phyloP scores from a whole-genome alignment of 2,888 invertebrate species.

The Stenchaetothrips biformis region DNA sequence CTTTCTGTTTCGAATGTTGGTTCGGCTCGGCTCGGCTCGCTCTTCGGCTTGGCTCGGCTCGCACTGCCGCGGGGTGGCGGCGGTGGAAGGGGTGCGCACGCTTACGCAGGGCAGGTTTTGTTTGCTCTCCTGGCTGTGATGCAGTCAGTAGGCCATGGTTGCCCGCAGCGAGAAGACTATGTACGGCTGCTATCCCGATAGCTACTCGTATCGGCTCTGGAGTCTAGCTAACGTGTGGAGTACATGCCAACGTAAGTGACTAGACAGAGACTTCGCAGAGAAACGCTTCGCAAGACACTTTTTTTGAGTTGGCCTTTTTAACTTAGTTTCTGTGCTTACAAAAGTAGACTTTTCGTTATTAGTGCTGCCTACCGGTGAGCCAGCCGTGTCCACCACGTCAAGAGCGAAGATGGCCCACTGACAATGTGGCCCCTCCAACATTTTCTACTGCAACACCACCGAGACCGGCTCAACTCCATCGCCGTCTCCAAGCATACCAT shows the following conservation, averaged over 20 bases:
- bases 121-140: conserved; percentile 43
- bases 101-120: conserved; percentile 32
- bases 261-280: neutral
- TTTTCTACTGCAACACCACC: neutral
- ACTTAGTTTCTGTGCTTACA: conserved; percentile 11
- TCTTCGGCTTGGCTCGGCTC: conserved; percentile 18
- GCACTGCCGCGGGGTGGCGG: conserved; percentile 25
- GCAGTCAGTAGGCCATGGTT: conserved; percentile 72
- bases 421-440: neutral
- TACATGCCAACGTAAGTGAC: conserved; percentile 66
- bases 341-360: neutral
- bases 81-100: conserved; percentile 33
- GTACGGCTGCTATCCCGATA: conserved; percentile 59
- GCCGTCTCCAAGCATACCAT: neutral
- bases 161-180: conserved; percentile 65
- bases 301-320: conserved; percentile 24
- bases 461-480: neutral
- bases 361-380: neutral
- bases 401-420: conserved; percentile 21
- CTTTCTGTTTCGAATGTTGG: neutral
- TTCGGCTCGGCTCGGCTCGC: neutral
- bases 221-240: conserved; percentile 72
- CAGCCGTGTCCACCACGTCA: neutral
- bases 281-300: neutral
- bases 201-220: conserved; percentile 72